Evolutionary conservation across 2,888 invertebrate species (phyloP), one percentile per base, ranked within the genome.

Genomic region (Drosophila neutralis): DNA sequence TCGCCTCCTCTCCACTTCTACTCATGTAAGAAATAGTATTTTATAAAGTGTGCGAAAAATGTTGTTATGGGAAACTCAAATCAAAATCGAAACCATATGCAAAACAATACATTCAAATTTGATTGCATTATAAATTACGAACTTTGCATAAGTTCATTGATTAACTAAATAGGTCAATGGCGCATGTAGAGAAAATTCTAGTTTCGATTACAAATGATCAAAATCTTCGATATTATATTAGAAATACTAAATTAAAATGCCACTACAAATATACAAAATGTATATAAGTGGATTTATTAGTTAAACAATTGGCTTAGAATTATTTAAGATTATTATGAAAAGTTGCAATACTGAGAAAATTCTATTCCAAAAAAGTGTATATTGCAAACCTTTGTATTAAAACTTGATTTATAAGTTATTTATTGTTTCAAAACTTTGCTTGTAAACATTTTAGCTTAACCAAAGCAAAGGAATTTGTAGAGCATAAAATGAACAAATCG

Each of bases 31-130:
- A 65, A 49, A 48, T 68, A 29, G 67, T 73, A 69, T 76, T 85
- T 87, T 72, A 87, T 87, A 53, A 70, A 68, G 53, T 79, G 87
- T 80, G 73, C 80, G 59, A 82, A 54, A 42, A 24, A 74, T 60
- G 66, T 71, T 45, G 31, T 62, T 67, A 52, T 70, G 18, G 45
- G 24, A 76, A 88, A 70, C 67, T 65, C 13, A 48, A 60, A 49
- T 57, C 13, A 45, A 64, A 69, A 64, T 53, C 49, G 42, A 31
- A 74, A 36, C 29, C 31, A 56, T 27, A 27, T 45, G 36, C 59
- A 60, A 78, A 71, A 78, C 59, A 63, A 65, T 65, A 66, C 40
- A 78, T 60, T 69, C 45, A 53, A 69, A 40, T 27, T 40, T 35
- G n/a, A 45, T 52, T 35, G 35, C 35, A 35, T 4, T 13, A 13